These are phyloP conservation scores for Pinctada fucata DNA, from an alignment of 2,888 invertebrate species.

Conservation along the genomic window DNA sequence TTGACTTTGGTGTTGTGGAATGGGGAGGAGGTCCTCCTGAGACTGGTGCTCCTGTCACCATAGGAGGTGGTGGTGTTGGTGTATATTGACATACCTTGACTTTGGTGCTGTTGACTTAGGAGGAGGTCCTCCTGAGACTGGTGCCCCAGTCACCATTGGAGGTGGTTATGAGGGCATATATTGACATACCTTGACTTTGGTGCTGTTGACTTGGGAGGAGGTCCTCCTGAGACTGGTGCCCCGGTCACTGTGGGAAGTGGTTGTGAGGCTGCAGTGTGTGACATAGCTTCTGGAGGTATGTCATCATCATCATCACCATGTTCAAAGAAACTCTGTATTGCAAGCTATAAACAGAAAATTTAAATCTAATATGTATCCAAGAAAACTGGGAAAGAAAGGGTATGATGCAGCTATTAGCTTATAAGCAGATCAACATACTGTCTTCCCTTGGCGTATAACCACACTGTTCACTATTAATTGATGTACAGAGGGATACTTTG, in stretches of 20 bases:
- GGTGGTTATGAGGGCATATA: background rate
- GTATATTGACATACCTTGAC: no score
- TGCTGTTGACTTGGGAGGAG: conserved; percentile 20
- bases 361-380: no score
- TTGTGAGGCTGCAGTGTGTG: background rate
- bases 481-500: no score
- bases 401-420: no score
- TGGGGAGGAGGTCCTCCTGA: background rate
- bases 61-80: background rate
- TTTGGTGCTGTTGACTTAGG: conserved; percentile 1
- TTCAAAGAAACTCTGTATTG: conserved; percentile 70
- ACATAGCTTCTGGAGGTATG: background rate
- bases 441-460: no score
- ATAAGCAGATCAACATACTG: no score
- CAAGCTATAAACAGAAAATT: conserved; percentile 51
- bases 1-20: no score
- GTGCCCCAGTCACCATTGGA: background rate
- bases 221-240: conserved; percentile 1
- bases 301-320: conserved; percentile 61
- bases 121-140: conserved; percentile 12
- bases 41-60: background rate
- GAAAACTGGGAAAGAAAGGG: no score
- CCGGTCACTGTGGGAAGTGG: background rate
- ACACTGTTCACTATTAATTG: no score
- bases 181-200: conserved; percentile 14